Evolutionary conservation across 2,113 vertebrate genomes (phyloP).

Genomic region (Piaya cayana): DNA sequence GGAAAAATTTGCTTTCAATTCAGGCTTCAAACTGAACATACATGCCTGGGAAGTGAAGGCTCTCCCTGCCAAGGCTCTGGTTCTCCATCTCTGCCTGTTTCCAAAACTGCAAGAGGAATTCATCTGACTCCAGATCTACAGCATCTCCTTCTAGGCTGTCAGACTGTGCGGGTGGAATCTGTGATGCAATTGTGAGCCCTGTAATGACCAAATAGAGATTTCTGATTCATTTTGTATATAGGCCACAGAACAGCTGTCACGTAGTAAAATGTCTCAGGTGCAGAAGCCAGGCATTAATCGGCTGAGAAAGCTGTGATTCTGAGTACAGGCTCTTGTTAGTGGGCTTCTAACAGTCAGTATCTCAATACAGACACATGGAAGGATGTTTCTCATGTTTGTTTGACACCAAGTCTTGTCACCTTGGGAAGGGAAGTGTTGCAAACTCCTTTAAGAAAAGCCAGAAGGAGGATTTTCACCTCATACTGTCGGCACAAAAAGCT

Average conservation of each 20-base stretch:
- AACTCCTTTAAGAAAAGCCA: constrained; percentile 21
- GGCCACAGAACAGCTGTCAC: constrained; percentile 12
- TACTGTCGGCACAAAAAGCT: constrained; percentile 5
- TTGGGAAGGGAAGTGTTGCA: not conserved
- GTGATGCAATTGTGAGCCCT: not conserved
- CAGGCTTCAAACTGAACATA: not conserved
- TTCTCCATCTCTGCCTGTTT: not conserved
- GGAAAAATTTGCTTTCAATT: constrained; percentile 19
- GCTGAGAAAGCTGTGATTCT: not conserved
- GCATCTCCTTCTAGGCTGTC: not conserved
- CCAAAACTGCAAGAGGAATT: not conserved
- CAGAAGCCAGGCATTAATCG: not conserved
- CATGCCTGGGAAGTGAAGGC: not conserved
- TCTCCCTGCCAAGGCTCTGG: not conserved
- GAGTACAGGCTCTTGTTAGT: not conserved
- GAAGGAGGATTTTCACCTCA: constrained; percentile 8
- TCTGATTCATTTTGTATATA: not conserved
- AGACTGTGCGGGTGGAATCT: not conserved
- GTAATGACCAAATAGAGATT: not conserved
- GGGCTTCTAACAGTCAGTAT: not conserved
- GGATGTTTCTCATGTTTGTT: not conserved
- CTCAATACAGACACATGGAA: not conserved
- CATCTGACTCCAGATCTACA: not conserved
- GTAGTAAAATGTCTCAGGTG: not conserved
- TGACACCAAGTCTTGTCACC: not conserved